Evolutionary conservation across 2,113 vertebrate genomes (phyloP), one percentile per base, ranked within the genome.

Genomic region (Sigmodon hispidus): DNA sequence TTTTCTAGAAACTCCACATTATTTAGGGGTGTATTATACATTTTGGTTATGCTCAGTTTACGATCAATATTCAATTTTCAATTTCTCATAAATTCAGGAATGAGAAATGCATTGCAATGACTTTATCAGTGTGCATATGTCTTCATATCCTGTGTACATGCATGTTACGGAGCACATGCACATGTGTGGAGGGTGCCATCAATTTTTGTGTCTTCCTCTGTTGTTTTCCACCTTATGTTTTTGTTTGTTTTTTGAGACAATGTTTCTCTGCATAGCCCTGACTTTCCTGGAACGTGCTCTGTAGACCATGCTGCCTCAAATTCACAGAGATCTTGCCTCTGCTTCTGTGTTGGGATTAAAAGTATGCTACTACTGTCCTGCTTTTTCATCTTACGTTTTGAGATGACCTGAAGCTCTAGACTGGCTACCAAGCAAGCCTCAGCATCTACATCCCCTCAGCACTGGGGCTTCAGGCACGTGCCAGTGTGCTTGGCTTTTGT

Each of bases 31-130:
- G 0, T 40, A 1, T 67, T 70, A 45, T 72, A 3, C 79, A 86
- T 83, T 80, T 91, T 85, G 7, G 67, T 76, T 16, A 65, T 85
- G 36, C 88, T 85, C 29, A 34, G 16, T 67, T 90, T 67, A 89
- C 69, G 3, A n/a, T 80, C 85, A 22, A 50, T 73, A 36, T 52
- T 69, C 3, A 52, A 15, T 89, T 91, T 92, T 52, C n/a, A 36
- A 34, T 59, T 79, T 70, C 65, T 87, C 72, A 29, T 40, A 22
- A 75, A 59, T 83, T 10, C 31, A 90, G 87, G 21, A 97, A 87
- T 61, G 81, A 65, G 10, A 92, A 5, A 55, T 89, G 63, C 94
- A 85, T 96, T 87, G 50, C 89, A 31, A 93, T 96, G 55, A 45
- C 61, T 97, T 97, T 70, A 36, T 40, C 43, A 63, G 24, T 84